Base-by-base conservation (phyloP, 2,888 invertebrate species). In the Andrena bucephala region DNA sequence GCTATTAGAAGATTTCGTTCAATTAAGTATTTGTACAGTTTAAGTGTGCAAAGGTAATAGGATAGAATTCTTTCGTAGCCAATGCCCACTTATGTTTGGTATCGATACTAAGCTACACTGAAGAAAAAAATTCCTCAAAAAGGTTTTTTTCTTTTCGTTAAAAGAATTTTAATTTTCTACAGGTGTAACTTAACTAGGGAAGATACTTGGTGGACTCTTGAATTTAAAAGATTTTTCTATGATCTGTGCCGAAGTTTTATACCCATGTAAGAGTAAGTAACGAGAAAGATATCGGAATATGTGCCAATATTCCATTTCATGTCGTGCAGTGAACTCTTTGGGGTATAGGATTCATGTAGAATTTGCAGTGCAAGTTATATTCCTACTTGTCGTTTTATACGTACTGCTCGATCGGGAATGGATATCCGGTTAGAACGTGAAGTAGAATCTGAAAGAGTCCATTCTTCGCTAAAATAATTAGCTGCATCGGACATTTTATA, bases 301-400 rank as follows among this genome's bases (percentile, higher is more conserved):
- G 73, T 57, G 57, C 57, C 66, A 59, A 66, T 73, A 74, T 57
- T 57, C 16, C 42, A 16, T 36, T 57, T 31, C n/a, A 20, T 20
- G 57, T 27, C 4, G 7, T 42, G 57, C 73, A 54, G 57, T 20
- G 36, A 24, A 10, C 33, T 31, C 33, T 67, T 67, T 5, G 5
- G 29, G 0, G 20, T 68, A 24, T 20, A 20, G 2, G 13, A 16
- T n/a, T 33, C 24, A 2, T 7, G 20, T 60, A 42, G 48, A 68
- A 68, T 68, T 68, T 27, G 20, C 50, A 69, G 36, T 5, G 27
- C 13, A 27, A 66, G 42, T 48, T 68, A 59, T 59, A 57, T 65
- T 57, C 42, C 42, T 42, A 16, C 16, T 16, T 24, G 48, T 48
- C 33, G 31, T 50, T 36, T 66, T 29, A 7, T 20, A 6, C 10